Base-by-base conservation (phyloP, 2,113 vertebrate species). In the Chaetura pelagica region DNA sequence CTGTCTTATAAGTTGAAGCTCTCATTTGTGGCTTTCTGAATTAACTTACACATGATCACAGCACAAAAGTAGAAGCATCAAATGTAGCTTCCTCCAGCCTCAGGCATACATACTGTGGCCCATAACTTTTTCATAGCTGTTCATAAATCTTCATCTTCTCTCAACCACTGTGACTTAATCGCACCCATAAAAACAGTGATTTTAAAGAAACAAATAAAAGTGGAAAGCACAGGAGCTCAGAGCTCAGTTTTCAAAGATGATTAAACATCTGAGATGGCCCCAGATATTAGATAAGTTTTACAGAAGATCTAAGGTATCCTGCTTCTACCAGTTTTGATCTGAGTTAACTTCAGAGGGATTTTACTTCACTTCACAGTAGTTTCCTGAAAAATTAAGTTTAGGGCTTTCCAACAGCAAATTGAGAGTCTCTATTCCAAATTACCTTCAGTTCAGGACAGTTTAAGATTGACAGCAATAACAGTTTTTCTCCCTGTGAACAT, bases 201-300 rank as follows among this genome's bases (percentile, higher is more conserved):
- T 92, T 84, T 71, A 90, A 96, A 92, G 92, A 93, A 95, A 94
- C 79, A 93, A 96, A 87, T 91, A 75, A 89, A 96, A 93, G 54
- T 0, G 0, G 71, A 89, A 93, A 86, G 40, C 61, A 77, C 77
- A 84, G 90, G 90, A 95, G 68, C 75, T 90, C 71, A 51, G 78
- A 87, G 71, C 51, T 88, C 71, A 30, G 30, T 95, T 96, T 96
- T 93, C 88, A 96, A 92, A 90, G 90, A 29, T 7, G 3, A 57
- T 42, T 72, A 74, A 57, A 59, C 30, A 76, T 73, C 38, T 93
- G 78, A 93, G 79, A 59, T 80, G 90, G 72, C 61, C 61, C 8
- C 35, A 77, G 80, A 96, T 84, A 67, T 21, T 55, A 88, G 76
- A 61, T 81, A 90, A 64, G 58, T 64, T 85, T 91, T 93, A 58